Conservation (phyloP, 1,140 invertebrate species). For the Cardiocondyla obscurior region DNA sequence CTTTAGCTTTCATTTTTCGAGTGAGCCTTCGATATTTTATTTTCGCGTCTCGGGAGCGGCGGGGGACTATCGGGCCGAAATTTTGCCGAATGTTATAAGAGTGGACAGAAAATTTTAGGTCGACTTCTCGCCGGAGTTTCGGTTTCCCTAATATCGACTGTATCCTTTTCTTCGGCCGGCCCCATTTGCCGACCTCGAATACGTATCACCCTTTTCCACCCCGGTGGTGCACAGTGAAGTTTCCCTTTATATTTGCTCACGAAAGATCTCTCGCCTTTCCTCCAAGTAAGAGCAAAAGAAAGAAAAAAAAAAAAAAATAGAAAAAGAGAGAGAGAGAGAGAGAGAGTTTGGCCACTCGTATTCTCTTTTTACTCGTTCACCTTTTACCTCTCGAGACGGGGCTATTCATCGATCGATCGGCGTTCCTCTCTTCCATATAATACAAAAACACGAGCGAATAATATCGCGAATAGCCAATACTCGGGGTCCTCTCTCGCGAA, state of each 20-base stretch:
- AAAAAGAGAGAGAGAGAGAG: background rate
- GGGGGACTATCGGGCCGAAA: background rate
- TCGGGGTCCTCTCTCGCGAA: conserved; percentile 2
- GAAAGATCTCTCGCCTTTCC: conserved; percentile 13
- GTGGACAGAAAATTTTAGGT: conserved; percentile 25
- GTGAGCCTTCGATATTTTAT: conserved; percentile 12
- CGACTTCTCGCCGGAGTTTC: conserved; percentile 29
- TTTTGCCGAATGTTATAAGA: conserved; percentile 32
- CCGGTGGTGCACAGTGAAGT: conserved; percentile 27
- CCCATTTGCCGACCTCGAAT: conserved; percentile 30
- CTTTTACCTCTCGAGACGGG: conserved; percentile 22
- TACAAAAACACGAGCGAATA: conserved; percentile 50
- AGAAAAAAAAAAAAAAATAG: background rate
- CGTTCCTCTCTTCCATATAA: background rate
- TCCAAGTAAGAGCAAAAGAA: background rate
- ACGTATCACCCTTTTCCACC: conserved; percentile 33
- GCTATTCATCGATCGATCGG: conserved; percentile 34
- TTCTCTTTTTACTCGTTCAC: conserved; percentile 51
- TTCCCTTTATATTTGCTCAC: conserved; percentile 58
- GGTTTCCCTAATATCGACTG: conserved; percentile 52
- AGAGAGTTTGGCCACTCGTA: conserved; percentile 25
- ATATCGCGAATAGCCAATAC: conserved; percentile 38
- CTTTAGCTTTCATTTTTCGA: conserved; percentile 7
- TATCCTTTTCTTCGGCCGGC: background rate
- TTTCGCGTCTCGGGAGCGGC: conserved; percentile 10